Evolutionary conservation across 1,140 invertebrate genomes (phyloP).

Genomic region (Stenopsyche tienmushanensis): DNA sequence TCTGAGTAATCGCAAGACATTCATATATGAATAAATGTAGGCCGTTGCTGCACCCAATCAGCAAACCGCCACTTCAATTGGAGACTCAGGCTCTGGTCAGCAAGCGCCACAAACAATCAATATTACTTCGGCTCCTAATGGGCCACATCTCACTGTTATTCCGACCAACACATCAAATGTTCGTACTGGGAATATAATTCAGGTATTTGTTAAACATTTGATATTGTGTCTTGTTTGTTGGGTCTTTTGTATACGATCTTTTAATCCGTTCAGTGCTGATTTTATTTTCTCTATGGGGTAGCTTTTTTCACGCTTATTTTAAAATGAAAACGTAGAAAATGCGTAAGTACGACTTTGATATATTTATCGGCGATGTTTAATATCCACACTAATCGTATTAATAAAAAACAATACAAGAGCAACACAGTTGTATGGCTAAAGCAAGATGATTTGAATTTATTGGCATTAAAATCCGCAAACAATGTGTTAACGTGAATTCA

Average conservation of each 20-base stretch:
- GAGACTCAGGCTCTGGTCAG: conserved; percentile 41
- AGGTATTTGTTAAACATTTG: conserved; percentile 45
- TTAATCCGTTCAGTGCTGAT: not conserved
- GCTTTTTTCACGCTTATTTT: too few relatives aligned
- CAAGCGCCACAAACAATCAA: conserved; percentile 47
- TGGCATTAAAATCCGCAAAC: too few relatives aligned
- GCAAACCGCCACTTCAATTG: conserved; percentile 44
- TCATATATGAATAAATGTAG: conserved; percentile 37
- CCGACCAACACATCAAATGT: conserved; percentile 48
- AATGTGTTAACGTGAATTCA: too few relatives aligned
- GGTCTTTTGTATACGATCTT: not conserved
- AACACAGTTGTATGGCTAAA: too few relatives aligned
- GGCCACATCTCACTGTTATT: conserved; percentile 53
- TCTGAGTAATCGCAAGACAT: too few relatives aligned
- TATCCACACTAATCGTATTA: too few relatives aligned
- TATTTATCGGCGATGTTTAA: too few relatives aligned
- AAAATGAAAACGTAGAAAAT: too few relatives aligned
- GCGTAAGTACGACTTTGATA: too few relatives aligned
- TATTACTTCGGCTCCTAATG: conserved; percentile 45
- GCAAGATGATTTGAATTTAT: too few relatives aligned
- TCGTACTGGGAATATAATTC: conserved; percentile 48
- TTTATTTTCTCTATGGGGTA: not conserved
- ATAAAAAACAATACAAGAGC: too few relatives aligned
- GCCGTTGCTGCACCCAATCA: conserved; percentile 47
- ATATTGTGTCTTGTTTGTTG: not conserved